Percentiles rank a stretch among this genome's conserved stretches.
phyloP scores from a whole-genome alignment of 2,113 vertebrate species.

The Piliocolobus tephrosceles region DNA sequence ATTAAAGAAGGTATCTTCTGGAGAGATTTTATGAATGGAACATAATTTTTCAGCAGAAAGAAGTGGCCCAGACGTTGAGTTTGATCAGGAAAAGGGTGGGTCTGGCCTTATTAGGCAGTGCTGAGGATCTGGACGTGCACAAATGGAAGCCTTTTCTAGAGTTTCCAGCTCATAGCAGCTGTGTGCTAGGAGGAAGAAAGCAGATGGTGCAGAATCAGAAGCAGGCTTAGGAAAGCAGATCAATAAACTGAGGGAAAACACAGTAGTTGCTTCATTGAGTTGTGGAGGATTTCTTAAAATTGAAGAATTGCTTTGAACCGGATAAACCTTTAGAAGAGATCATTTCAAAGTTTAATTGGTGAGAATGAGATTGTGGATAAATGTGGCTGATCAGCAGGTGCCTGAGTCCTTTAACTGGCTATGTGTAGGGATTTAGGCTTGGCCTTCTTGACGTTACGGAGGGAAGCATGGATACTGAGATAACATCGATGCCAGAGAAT shows the following conservation, averaged over 20 bases:
- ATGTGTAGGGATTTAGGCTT: not conserved
- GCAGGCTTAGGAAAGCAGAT: not conserved
- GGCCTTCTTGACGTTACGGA: not conserved
- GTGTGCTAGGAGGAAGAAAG: not conserved
- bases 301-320: not conserved
- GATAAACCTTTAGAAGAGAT: not conserved
- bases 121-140: accelerated
- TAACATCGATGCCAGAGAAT: not conserved
- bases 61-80: not conserved
- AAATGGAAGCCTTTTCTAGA: not conserved
- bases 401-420: not conserved
- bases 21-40: constrained; percentile 29
- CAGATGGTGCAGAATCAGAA: not conserved
- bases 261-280: not conserved
- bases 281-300: not conserved
- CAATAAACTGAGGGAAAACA: not conserved
- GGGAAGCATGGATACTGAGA: not conserved
- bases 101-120: not conserved
- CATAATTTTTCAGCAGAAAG: not conserved
- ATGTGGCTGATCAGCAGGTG: not conserved
- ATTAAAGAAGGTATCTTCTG: not conserved
- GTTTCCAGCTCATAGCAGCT: not conserved
- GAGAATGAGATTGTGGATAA: not conserved
- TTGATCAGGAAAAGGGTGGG: not conserved
- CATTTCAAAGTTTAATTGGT: not conserved